These are phyloP conservation scores for Columbina picui DNA, from an alignment of 2,113 vertebrate genomes.

Conservation along the genomic window DNA sequence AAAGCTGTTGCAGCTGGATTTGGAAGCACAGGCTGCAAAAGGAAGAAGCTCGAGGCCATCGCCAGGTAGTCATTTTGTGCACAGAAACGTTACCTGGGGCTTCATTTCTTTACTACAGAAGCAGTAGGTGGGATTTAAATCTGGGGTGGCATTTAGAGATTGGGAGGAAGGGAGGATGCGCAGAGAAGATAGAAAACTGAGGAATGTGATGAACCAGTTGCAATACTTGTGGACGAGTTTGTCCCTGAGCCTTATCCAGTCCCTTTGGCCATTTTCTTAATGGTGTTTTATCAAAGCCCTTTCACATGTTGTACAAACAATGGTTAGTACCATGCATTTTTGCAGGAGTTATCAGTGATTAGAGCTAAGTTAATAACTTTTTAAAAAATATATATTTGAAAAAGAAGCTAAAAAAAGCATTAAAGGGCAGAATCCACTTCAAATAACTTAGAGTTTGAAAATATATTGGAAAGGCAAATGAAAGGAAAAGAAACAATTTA, in stretches of 20 bases:
- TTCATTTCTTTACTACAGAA: background rate
- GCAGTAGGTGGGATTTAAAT: background rate
- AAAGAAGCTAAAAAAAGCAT: background rate
- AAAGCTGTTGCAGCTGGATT: background rate
- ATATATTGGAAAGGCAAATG: conserved; percentile 18
- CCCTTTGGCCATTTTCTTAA: background rate
- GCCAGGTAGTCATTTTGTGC: background rate
- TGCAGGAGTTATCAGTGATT: background rate
- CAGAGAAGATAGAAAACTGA: background rate
- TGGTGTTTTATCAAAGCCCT: background rate
- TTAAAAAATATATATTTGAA: background rate
- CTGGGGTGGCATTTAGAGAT: background rate
- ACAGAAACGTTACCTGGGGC: background rate
- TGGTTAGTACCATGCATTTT: background rate
- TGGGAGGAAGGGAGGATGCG: background rate
- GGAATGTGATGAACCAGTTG: background rate
- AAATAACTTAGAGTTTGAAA: conserved; percentile 18
- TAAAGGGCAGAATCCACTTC: conserved; percentile 21
- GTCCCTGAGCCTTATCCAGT: background rate
- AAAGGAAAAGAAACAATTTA: conserved; percentile 27
- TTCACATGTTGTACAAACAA: background rate
- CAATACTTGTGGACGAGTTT: background rate
- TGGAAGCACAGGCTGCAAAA: background rate
- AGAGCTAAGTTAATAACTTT: background rate
- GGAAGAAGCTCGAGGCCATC: background rate